Conservation (phyloP, 2,113 vertebrate species). For the Pholis gunnellus region DNA sequence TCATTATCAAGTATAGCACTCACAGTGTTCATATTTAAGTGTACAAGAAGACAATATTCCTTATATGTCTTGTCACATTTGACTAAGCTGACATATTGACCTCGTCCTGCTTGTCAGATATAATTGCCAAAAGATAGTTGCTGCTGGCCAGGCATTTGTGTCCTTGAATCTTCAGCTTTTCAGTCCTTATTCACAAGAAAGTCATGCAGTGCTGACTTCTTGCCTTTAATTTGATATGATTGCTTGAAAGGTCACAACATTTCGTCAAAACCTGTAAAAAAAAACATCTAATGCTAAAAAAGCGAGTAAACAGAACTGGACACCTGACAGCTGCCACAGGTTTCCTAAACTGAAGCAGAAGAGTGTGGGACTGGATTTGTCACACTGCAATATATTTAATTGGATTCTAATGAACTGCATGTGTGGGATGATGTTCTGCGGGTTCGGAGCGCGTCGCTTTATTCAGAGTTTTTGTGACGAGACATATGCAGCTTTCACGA, state of each 20-base stretch:
- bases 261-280: not conserved
- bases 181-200: not conserved
- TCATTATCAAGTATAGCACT: not conserved
- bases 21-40: not conserved
- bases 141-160: not conserved
- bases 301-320: slow-evolving; percentile 4
- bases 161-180: slow-evolving; percentile 15
- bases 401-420: slow-evolving; percentile 69
- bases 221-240: not conserved
- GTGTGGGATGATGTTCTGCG: slow-evolving; percentile 64
- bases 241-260: not conserved
- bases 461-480: slow-evolving; percentile 59
- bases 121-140: not conserved
- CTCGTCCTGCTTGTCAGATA: not conserved
- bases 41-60: not conserved
- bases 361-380: slow-evolving; percentile 55
- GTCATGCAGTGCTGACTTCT: not conserved
- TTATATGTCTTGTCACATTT: slow-evolving; percentile 2
- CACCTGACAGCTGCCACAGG: slow-evolving; percentile 40
- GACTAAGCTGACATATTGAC: slow-evolving; percentile 25
- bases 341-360: slow-evolving; percentile 17
- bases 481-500: slow-evolving; percentile 46
- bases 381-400: slow-evolving; percentile 53
- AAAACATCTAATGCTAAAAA: slow-evolving; percentile 7
- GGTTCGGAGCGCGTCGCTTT: slow-evolving; percentile 16